These are phyloP conservation scores for Amphipyra tragopoginis DNA, from an alignment of 2,888 invertebrate species.

Conservation along the genomic window DNA sequence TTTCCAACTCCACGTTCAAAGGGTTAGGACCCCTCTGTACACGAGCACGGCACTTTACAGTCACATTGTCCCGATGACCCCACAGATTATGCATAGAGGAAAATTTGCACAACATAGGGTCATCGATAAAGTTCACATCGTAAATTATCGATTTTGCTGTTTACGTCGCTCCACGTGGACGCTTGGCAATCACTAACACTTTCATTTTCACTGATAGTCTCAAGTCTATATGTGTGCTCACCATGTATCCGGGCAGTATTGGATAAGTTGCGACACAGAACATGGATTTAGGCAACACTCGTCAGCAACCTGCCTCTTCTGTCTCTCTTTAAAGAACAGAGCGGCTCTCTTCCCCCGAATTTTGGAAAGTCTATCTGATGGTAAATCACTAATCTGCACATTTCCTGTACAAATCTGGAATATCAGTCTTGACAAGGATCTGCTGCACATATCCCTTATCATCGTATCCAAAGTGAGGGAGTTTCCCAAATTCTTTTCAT, in stretches of 20 bases:
- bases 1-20: slow-evolving; percentile 34
- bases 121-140: slow-evolving; percentile 35
- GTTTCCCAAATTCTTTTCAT: slow-evolving; percentile 39
- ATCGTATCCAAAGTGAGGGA: slow-evolving; percentile 69
- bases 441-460: slow-evolving; percentile 73
- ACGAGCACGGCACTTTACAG: slow-evolving; percentile 28
- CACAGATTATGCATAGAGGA: slow-evolving; percentile 32
- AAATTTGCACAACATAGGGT: slow-evolving; percentile 35
- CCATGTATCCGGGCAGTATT: slow-evolving; percentile 83
- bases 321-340: slow-evolving; percentile 67
- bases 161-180: slow-evolving; percentile 43
- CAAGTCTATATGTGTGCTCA: slow-evolving; percentile 58
- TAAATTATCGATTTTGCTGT: slow-evolving; percentile 36
- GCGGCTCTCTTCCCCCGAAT: slow-evolving; percentile 74
- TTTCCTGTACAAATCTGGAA: slow-evolving; percentile 74
- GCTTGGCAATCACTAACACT: slow-evolving; percentile 32
- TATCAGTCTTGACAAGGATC: slow-evolving; percentile 69
- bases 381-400: slow-evolving; percentile 66
- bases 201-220: slow-evolving; percentile 45
- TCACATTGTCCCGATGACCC: slow-evolving; percentile 43
- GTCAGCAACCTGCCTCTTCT: slow-evolving; percentile 74
- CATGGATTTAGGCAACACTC: slow-evolving; percentile 79
- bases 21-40: slow-evolving; percentile 25
- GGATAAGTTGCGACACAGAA: slow-evolving; percentile 75
- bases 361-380: slow-evolving; percentile 63